Percentiles rank a stretch among this genome's conserved stretches.
These are phyloP conservation scores for Plebejus argus DNA, from an alignment of 2,888 invertebrate genomes.

Conservation along the genomic window DNA sequence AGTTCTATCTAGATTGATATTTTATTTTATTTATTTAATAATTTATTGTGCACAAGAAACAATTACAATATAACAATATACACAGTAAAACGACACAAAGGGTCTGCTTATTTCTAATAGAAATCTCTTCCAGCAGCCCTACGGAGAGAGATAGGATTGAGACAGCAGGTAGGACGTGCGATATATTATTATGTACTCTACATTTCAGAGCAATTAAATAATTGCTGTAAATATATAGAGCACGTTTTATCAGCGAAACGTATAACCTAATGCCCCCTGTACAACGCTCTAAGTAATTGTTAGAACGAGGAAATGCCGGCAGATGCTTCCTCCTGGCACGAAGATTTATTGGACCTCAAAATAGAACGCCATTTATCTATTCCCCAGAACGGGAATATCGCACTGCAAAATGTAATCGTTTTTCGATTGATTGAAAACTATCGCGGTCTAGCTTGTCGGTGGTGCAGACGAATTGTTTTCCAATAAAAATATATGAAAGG, in stretches of 20 bases:
- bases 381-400: not conserved
- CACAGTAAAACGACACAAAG: too few relatives aligned
- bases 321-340: slow-evolving; percentile 5
- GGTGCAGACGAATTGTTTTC: not conserved
- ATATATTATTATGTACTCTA: too few relatives aligned
- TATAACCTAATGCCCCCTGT: not conserved
- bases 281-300: not conserved
- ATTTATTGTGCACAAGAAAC: too few relatives aligned
- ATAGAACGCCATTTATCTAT: slow-evolving; percentile 15
- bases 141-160: too few relatives aligned
- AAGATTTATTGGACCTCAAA: slow-evolving; percentile 6
- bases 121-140: too few relatives aligned
- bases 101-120: too few relatives aligned
- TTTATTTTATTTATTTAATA: too few relatives aligned
- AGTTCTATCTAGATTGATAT: too few relatives aligned
- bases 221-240: too few relatives aligned
- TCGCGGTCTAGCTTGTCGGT: not conserved
- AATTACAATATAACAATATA: too few relatives aligned
- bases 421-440: slow-evolving; percentile 1
- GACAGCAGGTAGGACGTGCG: too few relatives aligned
- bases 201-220: too few relatives aligned
- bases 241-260: not conserved
- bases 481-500: not conserved
- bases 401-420: slow-evolving; percentile 6
- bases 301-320: slow-evolving; percentile 6